Conservation (phyloP, 2,113 vertebrate species). For the Lophura nycthemera region DNA sequence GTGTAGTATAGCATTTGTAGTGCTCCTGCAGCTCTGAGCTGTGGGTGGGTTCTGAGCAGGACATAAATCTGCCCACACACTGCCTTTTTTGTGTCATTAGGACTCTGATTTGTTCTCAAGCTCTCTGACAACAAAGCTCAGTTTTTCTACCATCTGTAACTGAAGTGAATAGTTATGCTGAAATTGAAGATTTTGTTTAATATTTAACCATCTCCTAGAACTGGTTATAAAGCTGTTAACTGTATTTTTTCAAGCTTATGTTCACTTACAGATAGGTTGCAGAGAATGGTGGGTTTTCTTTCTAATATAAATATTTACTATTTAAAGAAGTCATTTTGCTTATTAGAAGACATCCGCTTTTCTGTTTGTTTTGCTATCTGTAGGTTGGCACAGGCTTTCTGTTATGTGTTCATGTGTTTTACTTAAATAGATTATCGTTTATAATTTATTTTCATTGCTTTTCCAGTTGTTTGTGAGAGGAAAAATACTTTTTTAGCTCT, state of each 20-base stretch:
- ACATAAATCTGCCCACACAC: background rate
- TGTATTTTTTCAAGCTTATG: background rate
- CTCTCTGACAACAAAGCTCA: background rate
- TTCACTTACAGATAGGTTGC: background rate
- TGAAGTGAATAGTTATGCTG: background rate
- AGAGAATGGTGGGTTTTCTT: background rate
- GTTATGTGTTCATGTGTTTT: background rate
- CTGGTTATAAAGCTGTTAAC: background rate
- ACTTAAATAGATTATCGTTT: background rate
- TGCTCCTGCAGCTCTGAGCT: rapidly evolving
- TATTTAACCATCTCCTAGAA: background rate
- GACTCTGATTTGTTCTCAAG: background rate
- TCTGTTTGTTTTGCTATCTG: background rate
- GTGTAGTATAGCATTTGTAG: conserved; percentile 55
- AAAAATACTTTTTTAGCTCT: background rate
- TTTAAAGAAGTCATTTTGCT: background rate
- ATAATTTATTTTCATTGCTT: background rate
- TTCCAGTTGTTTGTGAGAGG: background rate
- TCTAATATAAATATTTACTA: background rate
- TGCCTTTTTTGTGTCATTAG: background rate
- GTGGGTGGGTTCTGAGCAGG: background rate
- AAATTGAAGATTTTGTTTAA: background rate
- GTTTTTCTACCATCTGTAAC: background rate
- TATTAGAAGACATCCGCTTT: background rate
- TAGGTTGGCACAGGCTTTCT: background rate